Percentiles rank a stretch among this genome's conserved stretches.
Conservation (phyloP, 2,888 invertebrate species). For the Drosophila testacea region DNA sequence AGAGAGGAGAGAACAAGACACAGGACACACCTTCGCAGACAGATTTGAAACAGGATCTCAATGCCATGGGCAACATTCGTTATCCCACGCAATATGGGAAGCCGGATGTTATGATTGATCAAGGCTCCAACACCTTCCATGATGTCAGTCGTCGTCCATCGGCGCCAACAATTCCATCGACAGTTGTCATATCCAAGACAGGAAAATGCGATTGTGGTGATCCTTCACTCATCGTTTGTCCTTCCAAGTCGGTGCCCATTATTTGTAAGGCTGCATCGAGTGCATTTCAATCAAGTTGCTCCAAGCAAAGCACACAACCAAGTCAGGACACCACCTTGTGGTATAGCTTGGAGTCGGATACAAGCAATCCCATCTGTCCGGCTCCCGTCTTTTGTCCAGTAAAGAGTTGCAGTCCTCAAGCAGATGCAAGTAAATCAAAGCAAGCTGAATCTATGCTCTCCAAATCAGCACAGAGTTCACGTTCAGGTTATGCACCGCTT, state of each 20-base stretch:
- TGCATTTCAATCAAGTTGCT: constrained; percentile 1
- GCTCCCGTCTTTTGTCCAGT: neutral
- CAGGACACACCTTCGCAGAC: constrained; percentile 34
- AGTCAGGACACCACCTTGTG: neutral
- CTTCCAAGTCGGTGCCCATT: constrained; percentile 8
- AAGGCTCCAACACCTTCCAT: neutral
- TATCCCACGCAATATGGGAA: constrained; percentile 47
- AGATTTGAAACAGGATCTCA: neutral
- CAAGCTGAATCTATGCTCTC: neutral
- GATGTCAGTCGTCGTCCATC: neutral
- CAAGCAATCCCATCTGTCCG: neutral
- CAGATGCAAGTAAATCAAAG: neutral
- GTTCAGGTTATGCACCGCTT: neutral
- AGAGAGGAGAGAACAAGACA: neutral
- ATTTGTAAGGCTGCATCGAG: neutral
- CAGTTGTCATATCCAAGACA: neutral
- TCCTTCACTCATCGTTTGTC: neutral
- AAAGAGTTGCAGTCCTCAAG: neutral
- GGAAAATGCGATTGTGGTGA: neutral
- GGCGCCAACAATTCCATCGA: neutral
- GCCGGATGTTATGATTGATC: too few relatives aligned
- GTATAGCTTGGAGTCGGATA: constrained; percentile 13
- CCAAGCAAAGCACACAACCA: constrained; percentile 2
- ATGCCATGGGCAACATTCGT: constrained; percentile 18
- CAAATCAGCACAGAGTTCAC: neutral